Base-by-base conservation (phyloP, 2,888 invertebrate genomes). In the Petrolisthes manimaculis region DNA sequence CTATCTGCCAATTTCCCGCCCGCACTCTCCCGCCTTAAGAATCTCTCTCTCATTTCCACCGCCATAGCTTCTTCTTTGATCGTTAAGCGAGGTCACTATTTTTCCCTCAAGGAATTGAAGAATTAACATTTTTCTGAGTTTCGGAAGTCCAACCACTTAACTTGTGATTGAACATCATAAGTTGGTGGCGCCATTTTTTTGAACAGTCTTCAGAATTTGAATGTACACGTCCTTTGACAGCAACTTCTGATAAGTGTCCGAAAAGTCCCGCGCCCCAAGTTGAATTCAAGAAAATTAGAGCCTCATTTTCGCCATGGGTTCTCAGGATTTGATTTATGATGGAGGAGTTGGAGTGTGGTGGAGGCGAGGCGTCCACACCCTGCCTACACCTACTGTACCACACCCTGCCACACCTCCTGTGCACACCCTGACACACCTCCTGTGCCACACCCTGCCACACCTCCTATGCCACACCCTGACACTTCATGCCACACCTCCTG, bases 81-180 rank as follows among this genome's bases (percentile, higher is more conserved):
- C 87, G 51, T 69, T 71, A 83, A 87, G 87, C 83, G 87, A 83
- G 87, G 87, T 79, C 87, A 83, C 54, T 37, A 71, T 78, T 87
- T 87, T 86, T 86, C 55, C 56, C 77, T 51, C 69, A 71, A 37
- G 55, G 83, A 69, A 83, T 75, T 75, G 86, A 86, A 83, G 83
- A 83, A 83, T 83, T 86, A 69, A 51, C 79, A 79, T 74, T 87
- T 86, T 87, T 83, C 79, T 55, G 56, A 78, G 87, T 83, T 78
- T 83, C 55, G 79, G 87, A 87, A 79, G 87, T 87, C 87, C 87
- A 87, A 79, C 87, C 87, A 87, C 87, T 87, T 87, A 87, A 83
- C 87, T 87, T 83, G 77, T 82, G 87, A 87, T 87, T 87, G 87
- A 79, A 87, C 87, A 87, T 87, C 87, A 87, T 87, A 87, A 87